Conservation (phyloP, 1,140 invertebrate genomes). For the Drosophila tani region DNA sequence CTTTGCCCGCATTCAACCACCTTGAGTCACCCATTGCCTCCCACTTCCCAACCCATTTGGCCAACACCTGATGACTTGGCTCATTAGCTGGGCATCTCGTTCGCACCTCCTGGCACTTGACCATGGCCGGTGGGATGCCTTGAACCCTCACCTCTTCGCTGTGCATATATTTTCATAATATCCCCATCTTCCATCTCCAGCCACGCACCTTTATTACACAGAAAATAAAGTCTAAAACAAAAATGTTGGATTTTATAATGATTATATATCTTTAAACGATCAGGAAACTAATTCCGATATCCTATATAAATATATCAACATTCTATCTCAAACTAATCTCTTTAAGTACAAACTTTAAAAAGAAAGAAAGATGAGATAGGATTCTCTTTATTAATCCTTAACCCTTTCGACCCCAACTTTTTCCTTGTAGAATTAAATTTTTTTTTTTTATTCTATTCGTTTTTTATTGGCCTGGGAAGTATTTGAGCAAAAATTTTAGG, state of each 20-base stretch:
- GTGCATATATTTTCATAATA: constrained; percentile 73
- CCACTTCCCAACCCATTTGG: constrained; percentile 27
- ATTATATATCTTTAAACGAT: too few relatives aligned
- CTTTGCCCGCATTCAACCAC: neutral
- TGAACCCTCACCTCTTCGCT: constrained; percentile 44
- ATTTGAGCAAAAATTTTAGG: too few relatives aligned
- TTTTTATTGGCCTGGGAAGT: too few relatives aligned
- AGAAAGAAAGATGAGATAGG: too few relatives aligned
- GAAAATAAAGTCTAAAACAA: neutral
- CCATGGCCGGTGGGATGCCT: constrained; percentile 22
- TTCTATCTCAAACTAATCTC: neutral
- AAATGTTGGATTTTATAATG: neutral
- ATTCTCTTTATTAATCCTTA: too few relatives aligned
- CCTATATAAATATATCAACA: too few relatives aligned
- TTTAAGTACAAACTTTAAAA: too few relatives aligned
- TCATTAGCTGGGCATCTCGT: constrained; percentile 66
- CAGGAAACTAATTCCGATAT: too few relatives aligned
- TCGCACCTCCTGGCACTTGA: constrained; percentile 39
- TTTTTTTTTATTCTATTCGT: too few relatives aligned
- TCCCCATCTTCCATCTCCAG: constrained; percentile 24
- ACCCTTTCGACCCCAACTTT: too few relatives aligned
- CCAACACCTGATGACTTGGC: constrained; percentile 53
- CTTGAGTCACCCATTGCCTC: constrained; percentile 7
- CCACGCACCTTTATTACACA: constrained; percentile 1
- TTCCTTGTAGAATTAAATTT: too few relatives aligned